phyloP scores from a whole-genome alignment of 53 echinoderm and acorn worm genomes.

The Stichopus horrens region DNA sequence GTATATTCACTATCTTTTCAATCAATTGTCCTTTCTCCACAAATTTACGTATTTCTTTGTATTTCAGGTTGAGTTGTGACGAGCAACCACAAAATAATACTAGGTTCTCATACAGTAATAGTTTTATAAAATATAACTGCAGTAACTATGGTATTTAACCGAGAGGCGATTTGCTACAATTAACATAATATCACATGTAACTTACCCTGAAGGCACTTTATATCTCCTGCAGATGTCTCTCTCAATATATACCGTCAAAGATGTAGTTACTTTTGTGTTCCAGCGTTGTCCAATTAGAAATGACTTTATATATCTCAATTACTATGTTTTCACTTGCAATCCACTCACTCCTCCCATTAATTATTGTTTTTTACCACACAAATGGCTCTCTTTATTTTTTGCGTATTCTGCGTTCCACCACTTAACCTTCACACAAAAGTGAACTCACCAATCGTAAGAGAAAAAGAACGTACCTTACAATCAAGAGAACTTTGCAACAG shows the following conservation, averaged over 20 bases:
- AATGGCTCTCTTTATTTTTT: not conserved
- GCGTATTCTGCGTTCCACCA: conserved; percentile 25
- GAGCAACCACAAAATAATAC: too few species aligned
- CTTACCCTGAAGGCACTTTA: conserved; percentile 31
- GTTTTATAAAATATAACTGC: too few species aligned
- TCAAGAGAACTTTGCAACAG: not conserved
- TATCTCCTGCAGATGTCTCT: not conserved
- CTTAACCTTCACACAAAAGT: not conserved
- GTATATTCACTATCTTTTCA: too few species aligned
- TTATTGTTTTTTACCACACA: not conserved
- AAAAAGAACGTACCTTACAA: not conserved
- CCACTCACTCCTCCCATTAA: not conserved
- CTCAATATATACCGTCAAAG: too few species aligned
- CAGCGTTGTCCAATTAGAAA: not conserved
- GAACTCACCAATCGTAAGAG: too few species aligned
- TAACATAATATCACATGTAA: not conserved
- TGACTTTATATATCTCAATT: not conserved
- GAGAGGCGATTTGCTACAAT: too few species aligned
- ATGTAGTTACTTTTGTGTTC: not conserved
- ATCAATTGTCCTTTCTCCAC: too few species aligned
- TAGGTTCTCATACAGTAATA: too few species aligned
- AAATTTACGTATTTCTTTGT: too few species aligned
- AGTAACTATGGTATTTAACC: too few species aligned
- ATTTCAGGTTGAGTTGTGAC: too few species aligned
- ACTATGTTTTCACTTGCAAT: conserved; percentile 1